Conservation (phyloP, 2,888 invertebrate species). For the Orchesella flavescens region DNA sequence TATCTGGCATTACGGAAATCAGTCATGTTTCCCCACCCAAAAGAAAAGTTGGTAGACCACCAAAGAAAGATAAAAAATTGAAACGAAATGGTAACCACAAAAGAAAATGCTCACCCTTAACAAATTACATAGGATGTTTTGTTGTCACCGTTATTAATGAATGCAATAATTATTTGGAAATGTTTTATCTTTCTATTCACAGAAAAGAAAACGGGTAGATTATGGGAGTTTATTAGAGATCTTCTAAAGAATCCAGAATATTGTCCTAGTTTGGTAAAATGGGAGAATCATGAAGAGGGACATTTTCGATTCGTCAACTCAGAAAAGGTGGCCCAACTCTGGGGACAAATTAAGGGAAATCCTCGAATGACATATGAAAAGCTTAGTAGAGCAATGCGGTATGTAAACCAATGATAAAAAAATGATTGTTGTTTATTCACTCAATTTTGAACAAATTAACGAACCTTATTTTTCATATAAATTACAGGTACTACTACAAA, state of each 20-base stretch:
- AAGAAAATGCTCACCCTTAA: no score
- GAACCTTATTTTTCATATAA: background rate
- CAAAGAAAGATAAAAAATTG: slow-evolving; percentile 71
- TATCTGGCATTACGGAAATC: slow-evolving; percentile 60
- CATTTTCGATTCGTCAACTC: slow-evolving; percentile 91
- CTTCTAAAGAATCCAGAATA: slow-evolving; percentile 83
- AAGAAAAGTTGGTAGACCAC: slow-evolving; percentile 72
- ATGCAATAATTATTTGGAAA: no score
- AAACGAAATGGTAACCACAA: slow-evolving; percentile 68
- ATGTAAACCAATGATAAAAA: no score
- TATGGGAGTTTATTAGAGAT: slow-evolving; percentile 91
- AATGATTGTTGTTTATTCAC: no score
- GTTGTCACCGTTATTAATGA: no score
- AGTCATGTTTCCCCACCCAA: slow-evolving; percentile 67
- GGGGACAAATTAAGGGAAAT: slow-evolving; percentile 91
- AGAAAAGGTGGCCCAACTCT: slow-evolving; percentile 88
- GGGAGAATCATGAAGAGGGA: slow-evolving; percentile 89
- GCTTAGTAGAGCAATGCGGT: slow-evolving; percentile 91
- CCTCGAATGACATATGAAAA: slow-evolving; percentile 94
- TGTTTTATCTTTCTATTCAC: slow-evolving; percentile 54
- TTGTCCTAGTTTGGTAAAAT: slow-evolving; percentile 88
- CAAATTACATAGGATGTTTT: no score
- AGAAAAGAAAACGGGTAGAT: slow-evolving; percentile 75
- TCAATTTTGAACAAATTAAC: no score
- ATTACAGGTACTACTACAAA: slow-evolving; percentile 84